Evolutionary conservation across 2,888 invertebrate genomes (phyloP).

Genomic region (Masnerella sp.): DNA sequence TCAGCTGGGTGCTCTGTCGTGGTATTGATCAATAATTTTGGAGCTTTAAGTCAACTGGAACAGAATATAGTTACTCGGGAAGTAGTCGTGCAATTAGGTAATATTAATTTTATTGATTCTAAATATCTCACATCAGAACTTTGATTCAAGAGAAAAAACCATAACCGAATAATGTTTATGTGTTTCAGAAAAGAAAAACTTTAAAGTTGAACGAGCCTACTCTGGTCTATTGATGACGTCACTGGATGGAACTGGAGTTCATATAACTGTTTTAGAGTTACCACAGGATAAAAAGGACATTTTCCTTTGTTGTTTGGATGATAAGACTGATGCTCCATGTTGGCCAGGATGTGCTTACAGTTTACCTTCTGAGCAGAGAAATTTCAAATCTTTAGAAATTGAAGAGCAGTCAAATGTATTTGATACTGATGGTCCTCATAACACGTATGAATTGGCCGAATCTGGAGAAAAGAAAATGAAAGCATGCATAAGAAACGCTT

Average conservation of each 20-base stretch:
- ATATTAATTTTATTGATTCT: neutral
- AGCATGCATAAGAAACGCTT: conserved; percentile 76
- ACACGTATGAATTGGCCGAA: conserved; percentile 56
- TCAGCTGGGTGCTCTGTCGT: conserved; percentile 78
- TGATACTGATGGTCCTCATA: neutral
- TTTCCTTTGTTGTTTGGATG: conserved; percentile 81
- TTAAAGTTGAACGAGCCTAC: conserved; percentile 69
- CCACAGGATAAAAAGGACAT: conserved; percentile 75
- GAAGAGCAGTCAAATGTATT: conserved; percentile 24
- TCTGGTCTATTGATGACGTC: conserved; percentile 84
- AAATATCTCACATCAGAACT: neutral
- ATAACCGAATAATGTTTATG: conserved; percentile 1
- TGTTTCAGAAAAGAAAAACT: conserved; percentile 64
- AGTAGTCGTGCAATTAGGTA: conserved; percentile 82
- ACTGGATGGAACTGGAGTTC: conserved; percentile 87
- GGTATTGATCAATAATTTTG: conserved; percentile 88
- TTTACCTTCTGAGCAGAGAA: conserved; percentile 64
- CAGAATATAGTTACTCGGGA: conserved; percentile 85
- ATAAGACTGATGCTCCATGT: conserved; percentile 80
- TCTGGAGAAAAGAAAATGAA: conserved; percentile 67
- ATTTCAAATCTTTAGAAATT: conserved; percentile 27
- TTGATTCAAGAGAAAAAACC: neutral
- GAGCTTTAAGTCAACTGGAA: conserved; percentile 86
- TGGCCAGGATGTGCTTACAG: conserved; percentile 80
- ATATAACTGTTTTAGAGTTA: conserved; percentile 84